Percentiles rank a stretch among this genome's conserved stretches.
These are phyloP conservation scores for Torymus texanus DNA, from an alignment of 2,888 invertebrate genomes.

Conservation along the genomic window DNA sequence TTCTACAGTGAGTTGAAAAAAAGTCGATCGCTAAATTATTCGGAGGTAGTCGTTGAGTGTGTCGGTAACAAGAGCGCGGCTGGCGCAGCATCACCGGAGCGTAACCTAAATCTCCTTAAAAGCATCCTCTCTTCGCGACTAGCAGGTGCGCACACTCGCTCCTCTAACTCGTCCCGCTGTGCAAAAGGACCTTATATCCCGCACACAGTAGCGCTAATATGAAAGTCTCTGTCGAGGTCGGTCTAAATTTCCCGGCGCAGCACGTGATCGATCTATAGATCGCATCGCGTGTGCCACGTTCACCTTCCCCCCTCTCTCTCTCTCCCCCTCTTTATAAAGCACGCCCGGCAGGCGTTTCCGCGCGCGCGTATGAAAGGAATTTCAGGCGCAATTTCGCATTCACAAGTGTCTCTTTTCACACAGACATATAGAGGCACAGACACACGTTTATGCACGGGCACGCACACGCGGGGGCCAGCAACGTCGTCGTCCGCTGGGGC, in stretches of 20 bases:
- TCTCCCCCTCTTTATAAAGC: neutral
- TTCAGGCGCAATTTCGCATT: conserved; percentile 28
- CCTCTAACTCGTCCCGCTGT: too few relatives aligned
- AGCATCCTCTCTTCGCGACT: too few relatives aligned
- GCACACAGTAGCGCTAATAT: neutral
- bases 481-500: neutral
- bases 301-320: neutral
- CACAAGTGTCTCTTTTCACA: conserved; percentile 39
- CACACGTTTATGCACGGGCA: neutral
- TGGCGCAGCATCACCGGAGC: too few relatives aligned
- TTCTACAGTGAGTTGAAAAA: too few relatives aligned
- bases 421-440: neutral
- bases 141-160: too few relatives aligned
- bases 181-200: neutral
- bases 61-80: too few relatives aligned
- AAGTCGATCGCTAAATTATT: too few relatives aligned
- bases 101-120: too few relatives aligned
- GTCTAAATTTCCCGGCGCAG: neutral
- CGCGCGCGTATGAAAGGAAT: conserved; percentile 28
- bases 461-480: neutral
- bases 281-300: neutral
- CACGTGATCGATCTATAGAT: neutral
- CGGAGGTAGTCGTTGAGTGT: too few relatives aligned
- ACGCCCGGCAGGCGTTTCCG: conserved; percentile 36
- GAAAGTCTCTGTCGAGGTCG: neutral